Conservation (phyloP, 2,113 vertebrate genomes). For the Nannospalax galili region DNA sequence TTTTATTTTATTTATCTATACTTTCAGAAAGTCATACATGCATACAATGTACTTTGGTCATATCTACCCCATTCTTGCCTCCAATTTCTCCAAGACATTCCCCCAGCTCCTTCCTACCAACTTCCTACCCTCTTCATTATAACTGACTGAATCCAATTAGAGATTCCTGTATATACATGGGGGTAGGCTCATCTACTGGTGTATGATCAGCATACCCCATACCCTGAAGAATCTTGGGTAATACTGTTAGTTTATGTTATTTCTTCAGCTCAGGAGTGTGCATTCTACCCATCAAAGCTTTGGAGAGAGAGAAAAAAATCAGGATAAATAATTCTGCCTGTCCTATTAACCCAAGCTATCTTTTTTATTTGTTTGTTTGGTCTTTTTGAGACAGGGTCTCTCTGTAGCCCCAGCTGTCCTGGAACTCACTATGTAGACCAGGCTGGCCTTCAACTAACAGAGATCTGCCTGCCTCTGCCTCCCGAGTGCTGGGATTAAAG, state of each 20-base stretch:
- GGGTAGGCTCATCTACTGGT: background rate
- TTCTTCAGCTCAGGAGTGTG: background rate
- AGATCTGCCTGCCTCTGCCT: too few species aligned
- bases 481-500: too few species aligned
- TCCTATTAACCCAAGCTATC: background rate
- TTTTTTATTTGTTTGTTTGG: background rate
- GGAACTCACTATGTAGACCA: too few species aligned
- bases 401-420: too few species aligned
- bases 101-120: too few species aligned
- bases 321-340: background rate
- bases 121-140: background rate
- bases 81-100: too few species aligned
- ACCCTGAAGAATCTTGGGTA: background rate
- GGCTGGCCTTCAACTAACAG: too few species aligned
- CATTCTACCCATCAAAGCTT: background rate
- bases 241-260: background rate
- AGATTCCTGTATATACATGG: background rate
- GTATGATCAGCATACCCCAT: too few species aligned
- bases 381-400: too few species aligned
- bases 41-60: too few species aligned
- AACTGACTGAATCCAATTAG: background rate
- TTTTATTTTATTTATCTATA: background rate
- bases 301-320: background rate
- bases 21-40: background rate
- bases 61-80: background rate